Evolutionary conservation across 2,113 vertebrate species (phyloP), one percentile per base, ranked within the genome.

Genomic region (Lates calcarifer): DNA sequence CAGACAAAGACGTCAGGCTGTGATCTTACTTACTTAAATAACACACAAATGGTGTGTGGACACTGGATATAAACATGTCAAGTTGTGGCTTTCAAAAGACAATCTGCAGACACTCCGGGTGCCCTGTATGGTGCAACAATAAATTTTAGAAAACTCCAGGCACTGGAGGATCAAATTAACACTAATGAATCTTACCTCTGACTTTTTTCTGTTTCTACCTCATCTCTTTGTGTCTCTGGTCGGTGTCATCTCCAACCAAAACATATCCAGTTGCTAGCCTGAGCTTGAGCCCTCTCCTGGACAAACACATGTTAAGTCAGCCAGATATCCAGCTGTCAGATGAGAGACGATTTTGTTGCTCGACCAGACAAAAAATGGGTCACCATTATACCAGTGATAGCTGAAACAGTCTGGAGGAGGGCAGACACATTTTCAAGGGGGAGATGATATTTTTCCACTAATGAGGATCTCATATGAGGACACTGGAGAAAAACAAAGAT

Each of bases 241-340:
- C 37, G 18, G 51, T 79, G 77, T 86, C 88, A 84, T 81, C 83
- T 70, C 55, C 74, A 82, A 88, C 28, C 78, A 75, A 84, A 91
- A 86, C 86, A 89, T 56, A 89, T 83, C 87, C 76, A 43, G 15
- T 84, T 65, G 76, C 84, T 35, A 2, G 18, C 8, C 73, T 71
- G 63, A 70, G 26, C 72, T 47, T 2, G 2, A 60, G 39, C 10
- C 39, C 56, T 57, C 57, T 79, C 61, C 79, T 83, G 77, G 81
- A 88, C 85, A 87, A 90, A 91, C 82, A 90, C 58, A 86, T 37
- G 51, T 77, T 49, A 45, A 79, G 37, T 56, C 73, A 62, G 62
- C 70, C 71, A 62, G 64, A 79, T 65, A 82, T 83, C 74, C 86
- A 81, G 90, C 84, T 90, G 84, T 86, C 84, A 78, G 61, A 79